Percentiles rank a stretch among this genome's conserved stretches.
Conservation (phyloP, 2,797 vertebrate genomes). For the Lophotriccus pileatus region DNA sequence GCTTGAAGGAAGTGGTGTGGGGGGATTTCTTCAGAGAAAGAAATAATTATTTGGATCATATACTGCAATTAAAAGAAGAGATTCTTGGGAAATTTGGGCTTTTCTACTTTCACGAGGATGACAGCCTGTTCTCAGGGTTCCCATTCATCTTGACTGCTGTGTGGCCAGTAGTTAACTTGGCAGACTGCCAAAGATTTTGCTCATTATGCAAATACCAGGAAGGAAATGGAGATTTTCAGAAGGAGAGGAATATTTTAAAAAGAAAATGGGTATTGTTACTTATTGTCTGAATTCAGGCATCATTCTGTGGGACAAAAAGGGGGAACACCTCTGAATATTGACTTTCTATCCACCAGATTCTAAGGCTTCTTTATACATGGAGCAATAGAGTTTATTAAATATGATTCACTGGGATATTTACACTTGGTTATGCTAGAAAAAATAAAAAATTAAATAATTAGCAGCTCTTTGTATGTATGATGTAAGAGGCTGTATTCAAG, state of each 20-base stretch:
- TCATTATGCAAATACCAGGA: conserved; percentile 32
- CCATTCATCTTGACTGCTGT: neutral
- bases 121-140: neutral
- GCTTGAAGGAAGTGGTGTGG: neutral
- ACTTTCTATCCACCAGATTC: neutral
- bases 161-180: neutral
- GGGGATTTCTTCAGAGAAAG: conserved; percentile 19
- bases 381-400: neutral
- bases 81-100: neutral
- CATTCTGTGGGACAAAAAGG: neutral
- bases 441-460: neutral
- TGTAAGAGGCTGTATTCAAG: neutral
- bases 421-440: neutral
- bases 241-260: neutral
- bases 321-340: neutral
- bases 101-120: neutral
- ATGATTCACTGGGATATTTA: neutral
- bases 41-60: conserved; percentile 25
- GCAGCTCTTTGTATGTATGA: neutral
- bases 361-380: neutral
- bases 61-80: neutral
- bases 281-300: neutral
- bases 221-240: conserved; percentile 37
- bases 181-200: neutral
- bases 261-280: neutral